These are phyloP conservation scores for Rotaria magnacalcarata DNA, from an alignment of 2,888 invertebrate species.

Conservation along the genomic window DNA sequence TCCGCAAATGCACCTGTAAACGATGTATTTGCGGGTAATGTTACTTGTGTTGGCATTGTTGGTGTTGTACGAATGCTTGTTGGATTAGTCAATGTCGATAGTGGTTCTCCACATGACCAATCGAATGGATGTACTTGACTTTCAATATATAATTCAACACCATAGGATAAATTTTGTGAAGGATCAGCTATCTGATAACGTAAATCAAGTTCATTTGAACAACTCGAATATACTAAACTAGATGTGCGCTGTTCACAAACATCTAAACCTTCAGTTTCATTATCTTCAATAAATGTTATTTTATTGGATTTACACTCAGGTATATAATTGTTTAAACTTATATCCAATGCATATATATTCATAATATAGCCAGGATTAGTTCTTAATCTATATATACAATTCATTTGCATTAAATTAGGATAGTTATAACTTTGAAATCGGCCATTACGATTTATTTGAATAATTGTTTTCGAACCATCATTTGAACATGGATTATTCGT, in stretches of 20 bases:
- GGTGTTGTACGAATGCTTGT: not conserved
- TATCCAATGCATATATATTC: slow-evolving; percentile 24
- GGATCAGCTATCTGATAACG: not conserved
- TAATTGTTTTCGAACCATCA: not conserved
- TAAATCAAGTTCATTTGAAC: slow-evolving; percentile 18
- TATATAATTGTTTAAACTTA: not conserved
- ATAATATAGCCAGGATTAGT: not conserved
- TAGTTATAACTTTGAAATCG: slow-evolving; percentile 23
- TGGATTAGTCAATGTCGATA: not conserved
- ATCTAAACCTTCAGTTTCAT: not conserved
- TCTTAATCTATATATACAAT: not conserved
- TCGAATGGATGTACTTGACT: not conserved
- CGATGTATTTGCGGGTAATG: not conserved
- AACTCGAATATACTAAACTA: slow-evolving; percentile 25
- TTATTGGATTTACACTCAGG: not conserved
- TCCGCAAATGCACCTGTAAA: not conserved
- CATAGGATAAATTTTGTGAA: not conserved
- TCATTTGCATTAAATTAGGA: not conserved
- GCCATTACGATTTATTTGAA: not conserved
- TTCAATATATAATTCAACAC: slow-evolving; percentile 15
- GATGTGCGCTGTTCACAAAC: not conserved
- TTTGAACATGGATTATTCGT: not conserved
- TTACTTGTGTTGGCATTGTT: not conserved
- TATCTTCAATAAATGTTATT: not conserved
- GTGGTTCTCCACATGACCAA: not conserved